Percentiles rank a stretch among this genome's conserved stretches.
Evolutionary conservation across 2,113 vertebrate genomes (phyloP).

Genomic region (Ifrita kowaldi): DNA sequence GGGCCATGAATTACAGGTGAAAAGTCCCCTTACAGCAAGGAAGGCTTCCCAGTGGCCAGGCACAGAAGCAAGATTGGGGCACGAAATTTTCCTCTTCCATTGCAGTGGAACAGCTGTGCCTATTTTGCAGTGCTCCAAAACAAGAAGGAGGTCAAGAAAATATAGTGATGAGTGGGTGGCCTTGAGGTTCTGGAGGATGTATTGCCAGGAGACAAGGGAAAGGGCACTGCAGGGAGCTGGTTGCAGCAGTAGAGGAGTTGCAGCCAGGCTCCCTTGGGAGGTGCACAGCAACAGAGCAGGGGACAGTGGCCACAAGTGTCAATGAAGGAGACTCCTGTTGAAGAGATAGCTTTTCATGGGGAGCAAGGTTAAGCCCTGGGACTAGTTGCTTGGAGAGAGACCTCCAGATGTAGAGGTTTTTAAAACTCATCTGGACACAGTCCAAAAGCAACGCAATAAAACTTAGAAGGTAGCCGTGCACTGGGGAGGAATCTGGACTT

Average conservation of each 20-base stretch:
- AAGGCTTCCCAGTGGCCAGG: rapidly evolving
- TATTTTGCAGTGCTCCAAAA: not conserved
- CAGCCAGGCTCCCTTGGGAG: not conserved
- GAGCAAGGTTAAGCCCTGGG: not conserved
- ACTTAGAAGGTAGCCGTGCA: not conserved
- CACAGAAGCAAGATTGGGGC: rapidly evolving
- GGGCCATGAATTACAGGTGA: not conserved
- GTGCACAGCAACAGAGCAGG: not conserved
- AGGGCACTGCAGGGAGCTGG: not conserved
- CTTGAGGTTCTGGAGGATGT: not conserved
- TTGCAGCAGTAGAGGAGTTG: not conserved
- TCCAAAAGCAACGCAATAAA: not conserved
- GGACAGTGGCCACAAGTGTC: not conserved
- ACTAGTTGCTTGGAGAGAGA: not conserved
- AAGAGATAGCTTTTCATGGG: not conserved
- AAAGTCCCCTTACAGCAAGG: not conserved
- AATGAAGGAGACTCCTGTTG: not conserved
- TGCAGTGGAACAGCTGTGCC: not conserved
- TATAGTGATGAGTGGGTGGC: not conserved
- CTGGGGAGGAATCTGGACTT: not conserved
- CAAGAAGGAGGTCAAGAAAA: not conserved
- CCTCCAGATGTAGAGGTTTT: not conserved
- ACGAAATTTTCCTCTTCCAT: not conserved
- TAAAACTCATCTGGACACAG: not conserved
- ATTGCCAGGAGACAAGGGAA: not conserved